A percentile compares a stretch with the other conserved stretches of the same genome.
phyloP scores from a whole-genome alignment of 1,140 invertebrate genomes.

The Eufriesea mexicana region DNA sequence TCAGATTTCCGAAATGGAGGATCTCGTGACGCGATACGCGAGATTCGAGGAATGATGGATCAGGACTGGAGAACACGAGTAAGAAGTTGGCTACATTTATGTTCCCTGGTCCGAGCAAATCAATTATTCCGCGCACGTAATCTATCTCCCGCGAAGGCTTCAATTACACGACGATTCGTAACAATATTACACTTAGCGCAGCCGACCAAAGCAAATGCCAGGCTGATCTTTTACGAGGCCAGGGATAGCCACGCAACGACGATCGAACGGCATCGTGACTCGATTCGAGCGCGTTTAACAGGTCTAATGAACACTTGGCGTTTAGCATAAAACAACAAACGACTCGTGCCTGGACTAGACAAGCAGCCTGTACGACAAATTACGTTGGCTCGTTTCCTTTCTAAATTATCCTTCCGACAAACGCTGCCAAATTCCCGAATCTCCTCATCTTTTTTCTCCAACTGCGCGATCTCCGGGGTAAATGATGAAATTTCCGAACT shows the following conservation, averaged over 20 bases:
- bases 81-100: neutral
- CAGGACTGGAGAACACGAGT: neutral
- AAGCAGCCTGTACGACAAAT: neutral
- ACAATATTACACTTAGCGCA: conserved; percentile 29
- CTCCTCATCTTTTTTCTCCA: no score
- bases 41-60: neutral
- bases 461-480: no score
- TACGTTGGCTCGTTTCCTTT: neutral
- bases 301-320: conserved; percentile 29
- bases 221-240: conserved; percentile 31
- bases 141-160: neutral
- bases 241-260: conserved; percentile 16
- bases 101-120: neutral
- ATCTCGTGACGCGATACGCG: neutral
- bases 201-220: conserved; percentile 32
- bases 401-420: no score
- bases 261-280: conserved; percentile 19
- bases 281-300: conserved; percentile 16
- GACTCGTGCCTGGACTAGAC: conserved; percentile 7
- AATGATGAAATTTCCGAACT: no score
- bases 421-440: no score
- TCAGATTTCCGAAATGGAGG: neutral
- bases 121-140: neutral
- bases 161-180: conserved; percentile 23
- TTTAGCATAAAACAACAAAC: conserved; percentile 50